Conservation (phyloP, 1,140 invertebrate species). For the Nautilus pompilius region DNA sequence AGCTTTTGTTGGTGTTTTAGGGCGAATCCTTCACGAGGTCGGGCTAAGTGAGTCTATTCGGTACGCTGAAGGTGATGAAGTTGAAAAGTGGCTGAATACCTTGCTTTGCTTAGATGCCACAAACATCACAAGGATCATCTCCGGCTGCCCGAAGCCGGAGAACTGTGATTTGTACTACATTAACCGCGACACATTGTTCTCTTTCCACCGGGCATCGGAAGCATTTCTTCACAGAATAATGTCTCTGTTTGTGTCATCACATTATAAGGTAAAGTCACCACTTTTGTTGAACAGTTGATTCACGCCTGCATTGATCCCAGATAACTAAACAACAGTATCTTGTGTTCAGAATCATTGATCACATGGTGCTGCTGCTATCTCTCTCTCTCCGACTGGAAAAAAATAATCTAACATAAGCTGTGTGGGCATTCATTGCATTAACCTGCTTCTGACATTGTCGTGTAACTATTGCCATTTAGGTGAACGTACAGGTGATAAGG, state of each 20-base stretch:
- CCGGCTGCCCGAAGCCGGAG: conserved; percentile 82
- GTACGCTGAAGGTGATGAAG: conserved; percentile 80
- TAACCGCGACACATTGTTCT: conserved; percentile 90
- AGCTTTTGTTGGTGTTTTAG: too few species aligned
- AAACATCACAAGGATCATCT: conserved; percentile 60
- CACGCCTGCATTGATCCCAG: too few species aligned
- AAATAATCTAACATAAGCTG: too few species aligned
- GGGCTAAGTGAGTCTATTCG: conserved; percentile 90
- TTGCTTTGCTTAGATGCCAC: conserved; percentile 84
- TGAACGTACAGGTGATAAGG: too few species aligned
- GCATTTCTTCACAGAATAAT: conserved; percentile 89
- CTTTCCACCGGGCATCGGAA: conserved; percentile 94
- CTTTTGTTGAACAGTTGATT: too few species aligned
- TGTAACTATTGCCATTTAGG: too few species aligned
- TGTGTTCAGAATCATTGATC: too few species aligned
- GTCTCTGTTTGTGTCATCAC: conserved; percentile 91
- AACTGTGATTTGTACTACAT: conserved; percentile 80
- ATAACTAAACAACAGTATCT: too few species aligned
- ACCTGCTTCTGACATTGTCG: too few species aligned
- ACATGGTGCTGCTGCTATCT: too few species aligned
- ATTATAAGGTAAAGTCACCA: conserved; percentile 75
- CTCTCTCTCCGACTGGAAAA: too few species aligned
- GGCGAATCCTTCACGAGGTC: conserved; percentile 55
- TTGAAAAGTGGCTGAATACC: conserved; percentile 90
- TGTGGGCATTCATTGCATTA: too few species aligned